A percentile compares a stretch with the other conserved stretches of the same genome.
phyloP scores from a whole-genome alignment of 2,888 invertebrate genomes.

The Drosophila barbarae region DNA sequence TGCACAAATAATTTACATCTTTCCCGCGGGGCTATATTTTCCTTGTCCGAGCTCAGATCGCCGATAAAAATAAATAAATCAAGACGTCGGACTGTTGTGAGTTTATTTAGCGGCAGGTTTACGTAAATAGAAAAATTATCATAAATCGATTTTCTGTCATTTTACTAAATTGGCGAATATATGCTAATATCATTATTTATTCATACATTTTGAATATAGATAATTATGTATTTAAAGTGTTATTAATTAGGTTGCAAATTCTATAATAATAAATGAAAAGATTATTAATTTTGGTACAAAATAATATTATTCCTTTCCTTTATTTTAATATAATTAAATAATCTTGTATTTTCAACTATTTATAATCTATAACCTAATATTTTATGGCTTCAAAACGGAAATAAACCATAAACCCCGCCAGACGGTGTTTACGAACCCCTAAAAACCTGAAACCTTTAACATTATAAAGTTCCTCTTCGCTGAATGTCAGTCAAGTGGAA shows the following conservation, averaged over 20 bases:
- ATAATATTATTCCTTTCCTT: background rate
- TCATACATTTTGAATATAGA: background rate
- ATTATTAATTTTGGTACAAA: background rate
- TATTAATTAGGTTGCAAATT: background rate
- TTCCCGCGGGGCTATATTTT: conserved; percentile 18
- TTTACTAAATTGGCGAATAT: background rate
- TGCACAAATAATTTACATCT: conserved; percentile 17
- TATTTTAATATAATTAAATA: background rate
- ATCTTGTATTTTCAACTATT: background rate
- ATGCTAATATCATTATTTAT: background rate
- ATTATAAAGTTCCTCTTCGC: background rate
- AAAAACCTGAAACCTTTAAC: background rate
- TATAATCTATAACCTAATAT: no score
- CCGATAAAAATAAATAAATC: conserved; percentile 3
- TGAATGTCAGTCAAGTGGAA: conserved; percentile 15
- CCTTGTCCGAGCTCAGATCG: conserved; percentile 1
- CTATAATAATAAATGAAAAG: background rate
- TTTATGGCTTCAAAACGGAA: no score
- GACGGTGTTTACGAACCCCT: background rate
- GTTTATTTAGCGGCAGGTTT: conserved; percentile 1
- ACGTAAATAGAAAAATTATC: background rate
- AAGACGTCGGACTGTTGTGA: background rate
- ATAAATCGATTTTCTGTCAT: background rate
- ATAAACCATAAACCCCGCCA: no score
- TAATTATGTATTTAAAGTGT: background rate